Evolutionary conservation across 2,888 invertebrate species (phyloP).

Genomic region (Anoncus sp.): DNA sequence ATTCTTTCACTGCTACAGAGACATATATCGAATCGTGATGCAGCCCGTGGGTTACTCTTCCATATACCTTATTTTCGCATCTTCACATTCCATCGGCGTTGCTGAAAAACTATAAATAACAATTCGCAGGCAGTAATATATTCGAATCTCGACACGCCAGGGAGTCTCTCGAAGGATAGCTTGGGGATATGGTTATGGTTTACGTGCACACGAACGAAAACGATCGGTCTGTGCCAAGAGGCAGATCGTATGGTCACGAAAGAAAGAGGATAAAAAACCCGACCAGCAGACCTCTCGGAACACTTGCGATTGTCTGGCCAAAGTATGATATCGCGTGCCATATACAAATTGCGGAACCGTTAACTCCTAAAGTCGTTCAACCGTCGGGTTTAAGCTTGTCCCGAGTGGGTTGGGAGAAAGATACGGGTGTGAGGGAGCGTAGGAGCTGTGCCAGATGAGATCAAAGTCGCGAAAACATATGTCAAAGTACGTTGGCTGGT

Average conservation of each 20-base stretch:
- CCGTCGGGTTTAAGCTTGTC: conserved; percentile 47
- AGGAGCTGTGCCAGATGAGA: neutral
- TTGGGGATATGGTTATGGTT: neutral
- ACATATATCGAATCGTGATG: conserved; percentile 30
- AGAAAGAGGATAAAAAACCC: conserved; percentile 25
- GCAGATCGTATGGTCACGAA: conserved; percentile 36
- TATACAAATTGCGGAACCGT: conserved; percentile 57
- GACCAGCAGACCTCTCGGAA: conserved; percentile 18
- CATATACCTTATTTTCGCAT: neutral
- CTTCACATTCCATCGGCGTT: conserved; percentile 30
- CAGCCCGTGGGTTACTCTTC: conserved; percentile 5
- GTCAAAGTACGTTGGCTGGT: neutral
- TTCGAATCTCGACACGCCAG: conserved; percentile 69
- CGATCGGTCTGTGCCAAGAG: conserved; percentile 69
- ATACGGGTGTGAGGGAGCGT: neutral
- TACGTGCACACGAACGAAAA: conserved; percentile 67
- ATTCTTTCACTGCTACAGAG: conserved; percentile 24
- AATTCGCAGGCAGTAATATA: conserved; percentile 62
- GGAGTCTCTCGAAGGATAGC: conserved; percentile 33
- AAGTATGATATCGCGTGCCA: conserved; percentile 68
- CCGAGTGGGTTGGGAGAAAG: conserved; percentile 41
- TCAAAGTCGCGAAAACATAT: conserved; percentile 4
- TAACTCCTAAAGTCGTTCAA: conserved; percentile 60
- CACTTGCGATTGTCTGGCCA: conserved; percentile 47
- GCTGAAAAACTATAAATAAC: conserved; percentile 63